These are phyloP conservation scores for Sinohyriopsis cumingii DNA, from an alignment of 2,888 invertebrate genomes.

Conservation along the genomic window DNA sequence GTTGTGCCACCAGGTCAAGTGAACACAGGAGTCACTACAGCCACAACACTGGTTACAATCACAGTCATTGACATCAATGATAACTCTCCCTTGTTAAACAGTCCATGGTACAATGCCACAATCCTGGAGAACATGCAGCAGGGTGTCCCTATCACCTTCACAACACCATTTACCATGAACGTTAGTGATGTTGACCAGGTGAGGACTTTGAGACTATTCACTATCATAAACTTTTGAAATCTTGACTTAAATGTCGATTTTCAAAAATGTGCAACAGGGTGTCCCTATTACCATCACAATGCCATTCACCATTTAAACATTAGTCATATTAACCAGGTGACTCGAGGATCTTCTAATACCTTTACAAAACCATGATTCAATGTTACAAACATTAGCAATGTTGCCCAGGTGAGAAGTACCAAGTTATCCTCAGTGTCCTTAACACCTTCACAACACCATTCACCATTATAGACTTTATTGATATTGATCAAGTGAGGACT, in stretches of 20 bases:
- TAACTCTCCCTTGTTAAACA: conserved; percentile 77
- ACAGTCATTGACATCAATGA: conserved; percentile 73
- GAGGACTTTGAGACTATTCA: conserved; percentile 51
- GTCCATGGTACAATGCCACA: conserved; percentile 44
- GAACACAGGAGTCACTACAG: conserved; percentile 64
- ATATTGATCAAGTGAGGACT: conserved; percentile 10
- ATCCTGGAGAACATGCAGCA: conserved; percentile 61
- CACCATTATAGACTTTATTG: conserved; percentile 26
- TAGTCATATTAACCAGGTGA: conserved; percentile 59
- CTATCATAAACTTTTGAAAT: conserved; percentile 71
- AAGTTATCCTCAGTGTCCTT: conserved; percentile 61
- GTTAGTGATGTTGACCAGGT: conserved; percentile 57
- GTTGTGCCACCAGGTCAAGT: conserved; percentile 44
- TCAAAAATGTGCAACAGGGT: conserved; percentile 59
- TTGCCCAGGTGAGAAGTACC: conserved; percentile 65
- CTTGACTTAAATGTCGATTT: conserved; percentile 68
- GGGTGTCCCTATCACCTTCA: conserved; percentile 57
- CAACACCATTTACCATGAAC: conserved; percentile 32
- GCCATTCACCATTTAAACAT: conserved; percentile 35
- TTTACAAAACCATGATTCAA: conserved; percentile 70
- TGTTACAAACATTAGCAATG: conserved; percentile 71
- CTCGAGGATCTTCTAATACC: conserved; percentile 48
- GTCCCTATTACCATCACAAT: conserved; percentile 55
- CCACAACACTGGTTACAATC: conserved; percentile 70
- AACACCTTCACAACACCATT: conserved; percentile 45